Conservation (phyloP, 2,888 invertebrate genomes). For the Parthenolecanium corni region DNA sequence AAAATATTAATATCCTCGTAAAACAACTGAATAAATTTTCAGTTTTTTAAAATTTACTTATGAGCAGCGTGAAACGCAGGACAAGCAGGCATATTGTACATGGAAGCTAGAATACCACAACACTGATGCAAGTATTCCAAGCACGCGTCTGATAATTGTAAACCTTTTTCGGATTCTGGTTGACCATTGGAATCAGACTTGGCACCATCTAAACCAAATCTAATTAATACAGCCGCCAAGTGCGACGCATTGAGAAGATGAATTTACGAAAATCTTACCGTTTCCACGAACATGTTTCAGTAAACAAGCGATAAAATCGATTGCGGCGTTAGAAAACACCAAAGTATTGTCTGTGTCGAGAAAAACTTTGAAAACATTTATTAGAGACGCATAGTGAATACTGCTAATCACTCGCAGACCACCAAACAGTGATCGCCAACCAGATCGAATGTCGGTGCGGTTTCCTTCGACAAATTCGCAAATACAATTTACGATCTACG, state of each 20-base stretch:
- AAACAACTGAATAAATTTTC: neutral
- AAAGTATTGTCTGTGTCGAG: conserved; percentile 82
- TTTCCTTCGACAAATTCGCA: conserved; percentile 94
- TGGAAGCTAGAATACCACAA: conserved; percentile 74
- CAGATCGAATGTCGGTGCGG: conserved; percentile 82
- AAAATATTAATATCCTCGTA: neutral
- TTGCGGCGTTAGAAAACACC: conserved; percentile 86
- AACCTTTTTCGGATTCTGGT: conserved; percentile 37
- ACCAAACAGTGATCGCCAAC: conserved; percentile 92
- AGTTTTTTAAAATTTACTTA: conserved; percentile 34
- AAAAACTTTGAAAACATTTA: conserved; percentile 90
- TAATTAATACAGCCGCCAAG: neutral
- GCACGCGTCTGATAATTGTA: conserved; percentile 53
- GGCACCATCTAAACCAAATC: conserved; percentile 24
- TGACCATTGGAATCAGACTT: conserved; percentile 26
- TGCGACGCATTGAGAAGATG: neutral
- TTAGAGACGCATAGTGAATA: conserved; percentile 57
- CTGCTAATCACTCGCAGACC: conserved; percentile 67
- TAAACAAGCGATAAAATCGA: conserved; percentile 85
- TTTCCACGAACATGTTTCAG: conserved; percentile 61
- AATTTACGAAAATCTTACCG: conserved; percentile 31
- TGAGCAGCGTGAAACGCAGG: conserved; percentile 85
- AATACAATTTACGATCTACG: conserved; percentile 82
- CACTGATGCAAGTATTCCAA: conserved; percentile 75
- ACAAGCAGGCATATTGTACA: conserved; percentile 91